Conservation (phyloP, 2,113 vertebrate genomes). For the Eulemur rufifrons region DNA sequence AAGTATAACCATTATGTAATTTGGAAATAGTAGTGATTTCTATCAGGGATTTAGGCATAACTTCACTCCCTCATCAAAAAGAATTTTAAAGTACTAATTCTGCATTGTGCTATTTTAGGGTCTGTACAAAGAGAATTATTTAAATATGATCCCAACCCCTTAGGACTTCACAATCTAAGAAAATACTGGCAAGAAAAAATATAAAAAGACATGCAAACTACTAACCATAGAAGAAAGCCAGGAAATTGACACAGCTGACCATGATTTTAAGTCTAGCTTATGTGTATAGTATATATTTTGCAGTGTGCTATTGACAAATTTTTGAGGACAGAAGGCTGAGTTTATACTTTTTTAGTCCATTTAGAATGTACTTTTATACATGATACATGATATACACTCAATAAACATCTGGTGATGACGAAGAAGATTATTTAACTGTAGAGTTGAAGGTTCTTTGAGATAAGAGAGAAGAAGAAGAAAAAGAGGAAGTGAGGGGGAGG, state of each 20-base stretch:
- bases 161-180: conserved; percentile 29
- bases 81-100: conserved; percentile 67
- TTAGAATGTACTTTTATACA: neutral
- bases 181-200: conserved; percentile 12
- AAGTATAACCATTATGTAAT: conserved; percentile 44
- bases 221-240: conserved; percentile 2
- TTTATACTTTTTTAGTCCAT: neutral
- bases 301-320: neutral
- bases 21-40: conserved; percentile 45
- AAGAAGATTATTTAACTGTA: neutral
- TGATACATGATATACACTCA: neutral
- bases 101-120: conserved; percentile 49
- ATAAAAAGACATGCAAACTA: conserved; percentile 28
- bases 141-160: conserved; percentile 46
- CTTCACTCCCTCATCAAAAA: conserved; percentile 68
- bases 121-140: conserved; percentile 73
- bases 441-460: neutral
- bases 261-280: neutral
- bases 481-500: neutral
- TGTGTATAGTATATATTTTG: neutral
- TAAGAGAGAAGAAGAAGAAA: neutral
- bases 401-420: neutral
- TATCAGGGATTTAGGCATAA: conserved; percentile 24
- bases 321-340: neutral
- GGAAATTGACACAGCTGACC: neutral